A percentile compares a stretch with the other conserved stretches of the same genome.
phyloP scores from a whole-genome alignment of 2,797 vertebrate genomes.

The Hybognathus amarus region DNA sequence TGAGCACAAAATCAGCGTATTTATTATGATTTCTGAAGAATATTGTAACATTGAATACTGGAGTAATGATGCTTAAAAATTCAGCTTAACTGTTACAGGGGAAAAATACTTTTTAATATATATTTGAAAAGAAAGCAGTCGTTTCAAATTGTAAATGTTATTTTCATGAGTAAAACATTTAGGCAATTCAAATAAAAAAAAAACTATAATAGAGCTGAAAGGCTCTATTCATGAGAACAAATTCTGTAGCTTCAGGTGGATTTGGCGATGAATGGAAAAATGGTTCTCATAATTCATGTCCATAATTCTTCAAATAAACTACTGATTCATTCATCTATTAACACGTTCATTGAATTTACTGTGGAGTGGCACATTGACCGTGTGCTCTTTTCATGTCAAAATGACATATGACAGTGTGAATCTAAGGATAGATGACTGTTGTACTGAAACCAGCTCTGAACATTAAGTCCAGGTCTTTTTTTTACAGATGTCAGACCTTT shows the following conservation, averaged over 20 bases:
- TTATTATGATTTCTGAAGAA: neutral
- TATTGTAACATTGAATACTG: neutral
- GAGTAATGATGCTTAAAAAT: neutral
- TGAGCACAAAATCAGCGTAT: neutral
- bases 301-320: too few relatives aligned
- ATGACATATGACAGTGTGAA: neutral
- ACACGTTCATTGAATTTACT: conserved; percentile 18
- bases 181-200: neutral
- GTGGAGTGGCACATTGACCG: neutral
- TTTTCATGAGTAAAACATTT: neutral
- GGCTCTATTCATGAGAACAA: neutral
- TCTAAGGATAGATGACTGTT: neutral
- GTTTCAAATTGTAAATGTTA: neutral
- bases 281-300: neutral
- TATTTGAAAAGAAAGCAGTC: neutral
- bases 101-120: neutral
- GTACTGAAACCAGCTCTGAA: neutral
- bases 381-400: neutral
- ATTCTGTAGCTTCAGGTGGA: neutral
- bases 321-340: conserved; percentile 15
- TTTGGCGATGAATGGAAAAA: neutral
- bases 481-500: conserved; percentile 27
- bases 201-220: neutral
- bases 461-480: neutral
- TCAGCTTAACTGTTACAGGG: neutral